Percentiles rank a stretch among this genome's conserved stretches.
These are phyloP conservation scores for Orestias chungarensis DNA, from an alignment of 2,797 vertebrate species.

Conservation along the genomic window DNA sequence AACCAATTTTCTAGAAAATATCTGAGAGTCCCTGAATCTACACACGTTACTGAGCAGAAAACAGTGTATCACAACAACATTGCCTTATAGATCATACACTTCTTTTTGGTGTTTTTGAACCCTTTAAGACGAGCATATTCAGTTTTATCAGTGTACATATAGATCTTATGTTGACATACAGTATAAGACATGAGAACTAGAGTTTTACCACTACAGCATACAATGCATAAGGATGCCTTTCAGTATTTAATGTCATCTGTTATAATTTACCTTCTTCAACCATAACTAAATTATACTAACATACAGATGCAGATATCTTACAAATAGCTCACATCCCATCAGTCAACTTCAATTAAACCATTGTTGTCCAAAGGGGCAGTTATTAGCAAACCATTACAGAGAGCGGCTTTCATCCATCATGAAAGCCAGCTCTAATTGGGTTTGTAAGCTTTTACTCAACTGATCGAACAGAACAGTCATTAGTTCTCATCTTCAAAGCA, in stretches of 20 bases:
- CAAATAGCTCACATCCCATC: constrained; percentile 74
- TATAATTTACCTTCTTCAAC: constrained; percentile 47
- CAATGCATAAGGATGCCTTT: constrained; percentile 17
- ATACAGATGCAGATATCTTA: constrained; percentile 64
- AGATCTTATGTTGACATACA: not conserved
- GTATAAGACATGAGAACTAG: not conserved
- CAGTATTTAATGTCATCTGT: constrained; percentile 52
- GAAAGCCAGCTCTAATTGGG: constrained; percentile 64
- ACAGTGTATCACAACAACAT: no score
- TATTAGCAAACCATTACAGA: constrained; percentile 73
- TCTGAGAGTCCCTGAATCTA: no score
- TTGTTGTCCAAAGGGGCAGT: constrained; percentile 62
- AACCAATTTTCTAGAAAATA: no score
- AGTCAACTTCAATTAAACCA: constrained; percentile 67
- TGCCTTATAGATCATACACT: no score
- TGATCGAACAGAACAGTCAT: constrained; percentile 52
- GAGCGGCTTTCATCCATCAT: constrained; percentile 67
- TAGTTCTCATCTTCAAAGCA: constrained; percentile 55
- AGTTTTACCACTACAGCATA: not conserved
- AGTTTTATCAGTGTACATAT: no score
- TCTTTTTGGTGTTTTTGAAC: no score
- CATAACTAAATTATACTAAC: constrained; percentile 43
- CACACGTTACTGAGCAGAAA: no score
- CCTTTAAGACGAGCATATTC: no score
- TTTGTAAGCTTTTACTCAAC: constrained; percentile 61